Evolutionary conservation across 2,113 vertebrate species (phyloP), one percentile per base, ranked within the genome.

Genomic region (Tupaia chinensis): DNA sequence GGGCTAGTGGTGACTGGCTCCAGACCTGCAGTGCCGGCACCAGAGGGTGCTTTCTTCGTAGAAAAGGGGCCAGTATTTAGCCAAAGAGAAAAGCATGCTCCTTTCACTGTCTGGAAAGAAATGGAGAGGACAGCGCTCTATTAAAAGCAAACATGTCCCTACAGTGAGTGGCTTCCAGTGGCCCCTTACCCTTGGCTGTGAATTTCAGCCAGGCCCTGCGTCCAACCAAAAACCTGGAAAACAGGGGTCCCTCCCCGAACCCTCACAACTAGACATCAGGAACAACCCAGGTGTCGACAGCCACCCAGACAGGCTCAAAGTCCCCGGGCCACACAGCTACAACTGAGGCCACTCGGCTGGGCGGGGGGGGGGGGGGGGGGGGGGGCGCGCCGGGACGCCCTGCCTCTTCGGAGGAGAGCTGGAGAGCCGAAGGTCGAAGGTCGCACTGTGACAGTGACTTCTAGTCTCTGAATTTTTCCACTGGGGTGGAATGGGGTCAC

Each of bases 21-120:
- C 6, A 44, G 34, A 86, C 22, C 23, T 44, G 44, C 44, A 44
- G 44, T 44, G 44, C 3, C 94, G 96, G 97, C 97, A 93, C n/a
- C 74, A 97, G 89, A 95, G 1, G 53, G 97, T 44, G 3, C 56
- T 79, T 97, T 95, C 96, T 93, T 94, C 94, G 74, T 22, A 89
- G 94, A 95, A 95, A 87, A 98, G 82, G 97, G 86, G 44, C 78
- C 74, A 44, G 12, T 83, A 89, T 96, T 97, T 82, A 91, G 7
- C 56, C 90, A 54, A 82, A 79, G 87, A 87, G 68, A 10, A 85
- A 89, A 87, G 80, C 9, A 78, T 78, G 90, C 93, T 93, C 53
- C 44, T 95, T 95, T 95, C 78, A 53, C 56, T 66, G 32, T 86
- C 27, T 60, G 90, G 34, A 92, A 72, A 84, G 61, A 81, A 96